Percentiles rank a stretch among this genome's conserved stretches.
Conservation (phyloP, 2,797 vertebrate genomes). For the Sebastes oblongus region DNA sequence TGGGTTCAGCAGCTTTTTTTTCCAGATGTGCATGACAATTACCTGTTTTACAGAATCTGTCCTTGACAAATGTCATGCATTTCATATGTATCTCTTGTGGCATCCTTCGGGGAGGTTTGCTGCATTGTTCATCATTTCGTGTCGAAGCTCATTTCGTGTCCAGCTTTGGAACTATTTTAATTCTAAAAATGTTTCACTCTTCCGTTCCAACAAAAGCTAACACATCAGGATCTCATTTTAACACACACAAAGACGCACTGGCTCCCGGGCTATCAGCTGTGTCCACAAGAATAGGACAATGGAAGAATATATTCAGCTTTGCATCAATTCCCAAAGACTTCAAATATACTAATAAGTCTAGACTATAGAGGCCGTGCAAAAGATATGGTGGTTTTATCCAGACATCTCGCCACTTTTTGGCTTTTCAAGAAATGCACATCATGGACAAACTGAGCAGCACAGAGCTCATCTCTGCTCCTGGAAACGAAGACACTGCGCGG, state of each 20-base stretch:
- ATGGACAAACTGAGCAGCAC: conserved; percentile 7
- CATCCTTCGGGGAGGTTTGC: neutral
- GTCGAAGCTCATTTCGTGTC: neutral
- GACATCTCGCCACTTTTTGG: neutral
- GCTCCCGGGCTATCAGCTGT: neutral
- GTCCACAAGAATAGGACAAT: neutral
- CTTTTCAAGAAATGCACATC: conserved; percentile 11
- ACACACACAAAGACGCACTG: conserved; percentile 1
- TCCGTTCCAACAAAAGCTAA: conserved; percentile 7
- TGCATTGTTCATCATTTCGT: neutral
- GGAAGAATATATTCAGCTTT: neutral
- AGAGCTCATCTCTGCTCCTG: neutral
- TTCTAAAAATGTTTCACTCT: neutral
- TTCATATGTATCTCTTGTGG: neutral
- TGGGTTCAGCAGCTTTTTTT: neutral
- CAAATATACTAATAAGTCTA: neutral
- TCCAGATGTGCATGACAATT: neutral
- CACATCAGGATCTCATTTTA: conserved; percentile 41
- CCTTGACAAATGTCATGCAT: neutral
- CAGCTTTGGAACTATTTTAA: neutral
- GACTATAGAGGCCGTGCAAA: neutral
- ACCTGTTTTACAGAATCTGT: neutral
- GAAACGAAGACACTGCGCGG: neutral
- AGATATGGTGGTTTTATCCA: neutral
- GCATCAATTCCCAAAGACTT: neutral